These are phyloP conservation scores for Nasonia oneida DNA, from an alignment of 2,888 invertebrate species.

Conservation along the genomic window DNA sequence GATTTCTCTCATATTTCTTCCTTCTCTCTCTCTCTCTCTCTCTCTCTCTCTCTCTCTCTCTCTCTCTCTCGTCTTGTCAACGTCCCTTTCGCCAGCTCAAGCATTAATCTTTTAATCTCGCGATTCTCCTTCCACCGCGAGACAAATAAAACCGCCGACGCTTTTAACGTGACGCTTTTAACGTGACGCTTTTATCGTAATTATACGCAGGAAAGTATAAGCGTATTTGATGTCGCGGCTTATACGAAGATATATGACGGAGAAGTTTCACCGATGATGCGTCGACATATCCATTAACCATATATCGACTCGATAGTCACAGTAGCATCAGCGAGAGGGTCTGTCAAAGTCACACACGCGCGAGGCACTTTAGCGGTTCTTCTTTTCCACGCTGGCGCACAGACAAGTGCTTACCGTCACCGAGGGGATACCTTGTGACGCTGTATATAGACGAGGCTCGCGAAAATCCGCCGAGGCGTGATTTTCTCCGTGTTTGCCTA, in stretches of 20 bases:
- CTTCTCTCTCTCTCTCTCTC: not conserved
- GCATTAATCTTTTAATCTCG: slow-evolving; percentile 46
- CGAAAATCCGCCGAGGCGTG: slow-evolving; percentile 9
- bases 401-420: not conserved
- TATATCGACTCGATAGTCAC: slow-evolving; percentile 13
- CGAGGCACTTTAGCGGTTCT: slow-evolving; percentile 3
- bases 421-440: not conserved
- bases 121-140: not conserved
- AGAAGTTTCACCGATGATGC: not conserved
- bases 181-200: not conserved
- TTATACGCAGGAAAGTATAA: not conserved
- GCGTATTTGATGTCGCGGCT: too few relatives aligned
- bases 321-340: not conserved
- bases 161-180: not conserved
- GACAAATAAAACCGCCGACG: slow-evolving; percentile 23
- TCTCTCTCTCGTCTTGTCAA: not conserved
- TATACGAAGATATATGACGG: not conserved
- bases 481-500: not conserved
- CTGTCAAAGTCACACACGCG: slow-evolving; percentile 43
- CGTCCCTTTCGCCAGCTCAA: not conserved
- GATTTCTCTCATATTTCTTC: slow-evolving; percentile 38
- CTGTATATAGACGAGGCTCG: not conserved
- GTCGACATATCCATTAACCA: slow-evolving; percentile 32
- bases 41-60: slow-evolving; percentile 11
- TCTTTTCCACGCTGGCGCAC: not conserved